These are phyloP conservation scores for Agrotis puta DNA, from an alignment of 2,888 invertebrate genomes.

Conservation along the genomic window DNA sequence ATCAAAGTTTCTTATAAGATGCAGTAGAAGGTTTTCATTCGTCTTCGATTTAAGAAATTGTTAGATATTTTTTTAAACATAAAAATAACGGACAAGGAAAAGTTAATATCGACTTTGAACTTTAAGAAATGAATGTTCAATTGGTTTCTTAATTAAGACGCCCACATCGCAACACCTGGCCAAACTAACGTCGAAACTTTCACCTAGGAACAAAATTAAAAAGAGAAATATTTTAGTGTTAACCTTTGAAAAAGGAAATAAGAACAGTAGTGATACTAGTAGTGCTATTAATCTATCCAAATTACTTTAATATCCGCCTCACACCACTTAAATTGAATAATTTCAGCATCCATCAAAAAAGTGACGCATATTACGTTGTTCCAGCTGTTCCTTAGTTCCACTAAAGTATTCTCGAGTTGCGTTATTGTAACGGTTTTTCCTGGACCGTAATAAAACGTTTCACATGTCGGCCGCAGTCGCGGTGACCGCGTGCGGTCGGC, in stretches of 20 bases:
- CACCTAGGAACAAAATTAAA: background rate
- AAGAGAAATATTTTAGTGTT: background rate
- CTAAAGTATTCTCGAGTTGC: conserved; percentile 75
- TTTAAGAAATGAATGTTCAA: background rate
- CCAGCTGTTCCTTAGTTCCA: conserved; percentile 69
- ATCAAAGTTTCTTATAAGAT: conserved; percentile 29
- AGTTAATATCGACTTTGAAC: background rate
- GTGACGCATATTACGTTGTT: conserved; percentile 64
- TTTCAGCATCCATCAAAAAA: conserved; percentile 68
- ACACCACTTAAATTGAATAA: conserved; percentile 66
- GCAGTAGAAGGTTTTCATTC: conserved; percentile 1
- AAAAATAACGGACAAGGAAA: background rate
- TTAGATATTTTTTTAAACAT: background rate
- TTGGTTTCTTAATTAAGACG: conserved; percentile 23
- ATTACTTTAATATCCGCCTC: conserved; percentile 63
- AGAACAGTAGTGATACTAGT: background rate
- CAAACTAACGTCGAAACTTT: background rate
- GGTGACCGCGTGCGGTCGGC: conserved; percentile 86
- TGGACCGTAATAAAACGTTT: conserved; percentile 75
- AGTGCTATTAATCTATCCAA: conserved; percentile 33
- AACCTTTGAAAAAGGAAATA: no score
- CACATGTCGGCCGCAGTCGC: conserved; percentile 86
- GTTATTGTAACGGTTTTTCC: conserved; percentile 85
- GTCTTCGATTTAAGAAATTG: background rate
- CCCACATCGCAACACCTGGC: conserved; percentile 13